These are phyloP conservation scores for Zoroaster sp. DNA, from an alignment of 53 echinoderm and acorn worm species.

Conservation along the genomic window DNA sequence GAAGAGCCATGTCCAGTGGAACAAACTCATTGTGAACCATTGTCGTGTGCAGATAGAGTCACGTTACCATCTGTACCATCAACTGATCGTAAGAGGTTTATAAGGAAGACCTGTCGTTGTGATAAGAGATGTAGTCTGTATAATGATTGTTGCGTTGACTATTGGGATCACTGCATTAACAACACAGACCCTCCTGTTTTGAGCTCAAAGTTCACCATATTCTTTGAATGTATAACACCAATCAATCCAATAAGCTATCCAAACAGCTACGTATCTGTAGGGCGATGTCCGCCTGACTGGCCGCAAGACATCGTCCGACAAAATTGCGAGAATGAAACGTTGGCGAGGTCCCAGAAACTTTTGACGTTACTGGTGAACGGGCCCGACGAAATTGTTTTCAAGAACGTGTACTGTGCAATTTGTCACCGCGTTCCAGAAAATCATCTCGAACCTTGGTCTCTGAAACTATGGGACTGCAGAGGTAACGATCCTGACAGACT, in stretches of 20 bases:
- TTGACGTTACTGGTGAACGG: background rate
- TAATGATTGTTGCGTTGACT: background rate
- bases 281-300: background rate
- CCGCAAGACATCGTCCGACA: background rate
- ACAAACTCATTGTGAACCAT: background rate
- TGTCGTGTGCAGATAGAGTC: background rate
- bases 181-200: background rate
- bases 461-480: background rate
- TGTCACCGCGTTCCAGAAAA: slow-evolving; percentile 14
- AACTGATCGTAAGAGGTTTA: background rate
- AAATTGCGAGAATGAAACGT: slow-evolving; percentile 2
- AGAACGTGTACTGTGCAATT: slow-evolving; percentile 50
- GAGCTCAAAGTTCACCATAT: background rate
- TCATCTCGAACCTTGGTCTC: background rate
- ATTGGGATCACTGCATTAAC: slow-evolving; percentile 1
- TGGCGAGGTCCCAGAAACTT: slow-evolving; percentile 11
- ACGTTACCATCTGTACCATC: no score
- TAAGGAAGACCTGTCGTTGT: background rate
- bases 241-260: background rate
- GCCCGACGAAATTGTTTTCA: slow-evolving; percentile 26
- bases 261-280: background rate
- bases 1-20: background rate
- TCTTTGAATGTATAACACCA: background rate
- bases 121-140: background rate
- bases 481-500: background rate